Evolutionary conservation across 1,140 invertebrate genomes (phyloP).

Genomic region (Brachionus paranguensis): DNA sequence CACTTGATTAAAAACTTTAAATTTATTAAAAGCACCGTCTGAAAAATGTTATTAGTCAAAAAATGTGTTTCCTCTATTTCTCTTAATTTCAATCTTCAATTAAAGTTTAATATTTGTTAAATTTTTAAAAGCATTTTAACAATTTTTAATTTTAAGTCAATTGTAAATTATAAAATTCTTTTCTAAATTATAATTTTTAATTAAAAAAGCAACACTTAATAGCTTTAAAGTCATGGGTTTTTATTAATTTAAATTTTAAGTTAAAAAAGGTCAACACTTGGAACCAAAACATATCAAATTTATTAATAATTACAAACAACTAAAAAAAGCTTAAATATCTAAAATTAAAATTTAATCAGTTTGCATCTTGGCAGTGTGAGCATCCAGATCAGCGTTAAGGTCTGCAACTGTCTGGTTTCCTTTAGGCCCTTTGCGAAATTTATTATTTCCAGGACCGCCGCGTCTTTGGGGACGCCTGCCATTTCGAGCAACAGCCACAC

Average conservation of each 20-base stretch:
- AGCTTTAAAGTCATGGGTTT: no score
- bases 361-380: conserved; percentile 20
- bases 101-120: no score
- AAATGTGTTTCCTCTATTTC: no score
- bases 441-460: background rate
- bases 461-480: background rate
- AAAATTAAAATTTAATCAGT: conserved; percentile 2
- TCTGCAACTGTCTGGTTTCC: background rate
- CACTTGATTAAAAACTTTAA: no score
- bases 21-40: no score
- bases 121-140: no score
- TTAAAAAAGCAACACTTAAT: no score
- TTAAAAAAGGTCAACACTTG: background rate
- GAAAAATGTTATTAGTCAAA: no score
- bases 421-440: background rate
- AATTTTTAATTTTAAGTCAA: no score
- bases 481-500: background rate
- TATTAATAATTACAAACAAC: background rate
- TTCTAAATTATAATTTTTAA: no score
- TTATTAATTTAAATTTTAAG: background rate
- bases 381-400: conserved; percentile 30
- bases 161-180: no score
- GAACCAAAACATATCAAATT: background rate
- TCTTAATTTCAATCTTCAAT: no score
- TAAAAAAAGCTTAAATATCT: background rate